These are phyloP conservation scores for Siderastrea siderea DNA, from an alignment of 92 coral and sea anemone genomes.

Conservation along the genomic window DNA sequence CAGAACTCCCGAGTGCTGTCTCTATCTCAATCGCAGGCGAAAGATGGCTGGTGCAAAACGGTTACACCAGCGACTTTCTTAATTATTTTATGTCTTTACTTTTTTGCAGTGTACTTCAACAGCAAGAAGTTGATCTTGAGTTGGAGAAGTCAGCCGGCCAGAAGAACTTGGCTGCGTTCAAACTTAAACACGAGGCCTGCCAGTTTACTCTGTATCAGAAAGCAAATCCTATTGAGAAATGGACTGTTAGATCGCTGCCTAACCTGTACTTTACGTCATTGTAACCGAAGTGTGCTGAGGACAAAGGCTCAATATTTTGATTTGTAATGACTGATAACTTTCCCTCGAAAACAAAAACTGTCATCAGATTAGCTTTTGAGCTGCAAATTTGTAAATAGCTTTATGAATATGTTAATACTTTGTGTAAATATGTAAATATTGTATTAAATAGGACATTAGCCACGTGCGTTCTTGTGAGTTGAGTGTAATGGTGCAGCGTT, in stretches of 20 bases:
- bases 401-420: too few species aligned
- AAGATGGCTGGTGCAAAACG: neutral
- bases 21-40: too few species aligned
- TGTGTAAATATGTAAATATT: too few species aligned
- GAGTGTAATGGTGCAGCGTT: too few species aligned
- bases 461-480: too few species aligned
- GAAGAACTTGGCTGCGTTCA: neutral
- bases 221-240: neutral
- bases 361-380: too few species aligned
- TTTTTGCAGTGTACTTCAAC: conserved; percentile 18
- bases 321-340: neutral
- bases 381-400: too few species aligned
- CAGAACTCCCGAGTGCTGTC: too few species aligned
- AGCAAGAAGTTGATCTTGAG: neutral
- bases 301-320: neutral
- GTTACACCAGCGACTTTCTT: too few species aligned
- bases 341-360: too few species aligned
- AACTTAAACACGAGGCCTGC: conserved; percentile 18
- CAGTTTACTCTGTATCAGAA: conserved; percentile 5
- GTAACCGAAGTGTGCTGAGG: neutral
- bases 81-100: neutral
- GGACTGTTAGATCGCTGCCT: conserved; percentile 12
- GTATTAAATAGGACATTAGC: too few species aligned
- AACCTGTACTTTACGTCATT: conserved; percentile 1
- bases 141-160: neutral